These are phyloP conservation scores for Nycteola revayana DNA, from an alignment of 2,888 invertebrate species.

Conservation along the genomic window DNA sequence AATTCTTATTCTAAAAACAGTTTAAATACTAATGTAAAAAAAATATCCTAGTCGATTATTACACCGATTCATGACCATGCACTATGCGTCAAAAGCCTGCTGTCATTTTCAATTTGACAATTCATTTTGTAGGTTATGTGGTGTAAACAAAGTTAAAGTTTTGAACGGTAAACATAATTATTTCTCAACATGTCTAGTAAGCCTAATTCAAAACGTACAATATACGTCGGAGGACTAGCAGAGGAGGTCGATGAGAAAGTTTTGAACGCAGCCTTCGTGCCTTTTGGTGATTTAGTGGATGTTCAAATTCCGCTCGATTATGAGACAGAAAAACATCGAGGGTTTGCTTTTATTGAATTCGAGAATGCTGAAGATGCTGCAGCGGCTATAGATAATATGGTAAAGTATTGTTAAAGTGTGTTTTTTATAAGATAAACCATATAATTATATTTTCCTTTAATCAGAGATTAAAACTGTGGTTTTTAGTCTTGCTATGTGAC, in stretches of 20 bases:
- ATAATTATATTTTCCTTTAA: too few relatives aligned
- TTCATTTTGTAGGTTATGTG: constrained; percentile 18
- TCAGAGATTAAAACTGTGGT: too few relatives aligned
- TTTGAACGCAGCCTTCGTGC: constrained; percentile 97
- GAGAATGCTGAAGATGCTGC: constrained; percentile 99
- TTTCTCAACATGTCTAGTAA: constrained; percentile 63
- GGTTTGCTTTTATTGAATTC: constrained; percentile 99
- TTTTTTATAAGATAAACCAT: too few relatives aligned
- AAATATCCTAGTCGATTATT: too few relatives aligned
- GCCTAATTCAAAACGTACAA: constrained; percentile 89
- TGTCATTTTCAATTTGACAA: constrained; percentile 8
- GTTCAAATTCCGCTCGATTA: constrained; percentile 99
- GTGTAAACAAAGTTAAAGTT: constrained; percentile 11
- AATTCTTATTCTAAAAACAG: too few relatives aligned
- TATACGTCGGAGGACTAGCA: constrained; percentile 93
- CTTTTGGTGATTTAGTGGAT: constrained; percentile 99
- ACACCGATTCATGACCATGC: too few relatives aligned
- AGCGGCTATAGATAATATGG: constrained; percentile 99
- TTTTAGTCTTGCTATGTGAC: too few relatives aligned
- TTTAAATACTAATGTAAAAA: too few relatives aligned
- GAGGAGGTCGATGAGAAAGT: constrained; percentile 98
- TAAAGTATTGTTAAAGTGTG: too few relatives aligned
- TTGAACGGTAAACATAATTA: constrained; percentile 12
- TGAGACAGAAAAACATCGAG: constrained; percentile 97
- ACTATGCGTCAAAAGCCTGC: too few relatives aligned